Conservation (phyloP, 2,888 invertebrate genomes). For the Endotricha flammealis region DNA sequence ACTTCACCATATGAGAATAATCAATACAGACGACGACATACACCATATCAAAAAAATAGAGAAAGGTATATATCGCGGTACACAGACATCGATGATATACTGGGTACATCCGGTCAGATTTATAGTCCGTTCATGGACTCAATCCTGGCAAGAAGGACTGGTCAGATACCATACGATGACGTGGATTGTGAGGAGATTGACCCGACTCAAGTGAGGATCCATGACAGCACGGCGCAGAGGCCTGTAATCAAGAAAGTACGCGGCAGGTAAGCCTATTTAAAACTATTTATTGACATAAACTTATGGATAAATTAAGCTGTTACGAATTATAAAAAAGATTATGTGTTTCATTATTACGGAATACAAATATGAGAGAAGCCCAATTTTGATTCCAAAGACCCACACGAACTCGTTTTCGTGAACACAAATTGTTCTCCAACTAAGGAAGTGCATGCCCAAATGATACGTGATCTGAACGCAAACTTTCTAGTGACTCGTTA, state of each 20-base stretch:
- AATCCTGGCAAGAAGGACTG: constrained; percentile 63
- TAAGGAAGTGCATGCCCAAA: constrained; percentile 27
- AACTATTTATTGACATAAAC: too few relatives aligned
- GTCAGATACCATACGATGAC: constrained; percentile 59
- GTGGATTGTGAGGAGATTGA: constrained; percentile 85
- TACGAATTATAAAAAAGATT: too few relatives aligned
- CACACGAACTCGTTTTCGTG: constrained; percentile 12
- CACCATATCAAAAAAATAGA: constrained; percentile 49
- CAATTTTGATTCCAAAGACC: constrained; percentile 19
- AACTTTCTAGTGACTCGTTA: constrained; percentile 23
- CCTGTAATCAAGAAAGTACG: constrained; percentile 81
- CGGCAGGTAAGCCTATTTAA: constrained; percentile 64
- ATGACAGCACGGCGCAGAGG: constrained; percentile 85
- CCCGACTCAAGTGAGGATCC: constrained; percentile 87
- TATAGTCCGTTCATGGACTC: constrained; percentile 82
- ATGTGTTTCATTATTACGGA: too few relatives aligned
- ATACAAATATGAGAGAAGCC: not conserved
- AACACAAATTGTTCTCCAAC: constrained; percentile 24
- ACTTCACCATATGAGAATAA: constrained; percentile 86
- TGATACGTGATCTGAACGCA: constrained; percentile 22
- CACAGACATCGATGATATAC: constrained; percentile 92
- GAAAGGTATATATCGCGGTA: constrained; percentile 88
- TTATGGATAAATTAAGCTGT: too few relatives aligned
- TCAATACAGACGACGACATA: constrained; percentile 40
- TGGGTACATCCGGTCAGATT: constrained; percentile 81